phyloP scores from a whole-genome alignment of 2,888 invertebrate species.

The Rutpela maculata region DNA sequence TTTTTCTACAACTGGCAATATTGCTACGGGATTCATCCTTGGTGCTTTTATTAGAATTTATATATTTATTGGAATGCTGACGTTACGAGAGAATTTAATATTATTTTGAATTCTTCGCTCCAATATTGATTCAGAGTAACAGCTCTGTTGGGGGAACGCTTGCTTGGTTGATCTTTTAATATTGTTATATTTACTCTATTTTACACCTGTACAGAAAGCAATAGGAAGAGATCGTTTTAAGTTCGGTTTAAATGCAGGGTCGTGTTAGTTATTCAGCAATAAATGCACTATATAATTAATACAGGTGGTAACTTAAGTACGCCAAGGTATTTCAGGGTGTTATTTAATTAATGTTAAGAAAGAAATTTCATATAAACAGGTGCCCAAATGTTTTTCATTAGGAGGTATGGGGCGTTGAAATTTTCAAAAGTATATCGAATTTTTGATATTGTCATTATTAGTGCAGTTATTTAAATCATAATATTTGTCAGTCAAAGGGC shows the following conservation, averaged over 20 bases:
- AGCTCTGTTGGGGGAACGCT: background rate
- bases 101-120: background rate
- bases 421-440: too few relatives aligned
- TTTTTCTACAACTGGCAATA: background rate
- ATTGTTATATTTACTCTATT: background rate
- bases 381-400: too few relatives aligned
- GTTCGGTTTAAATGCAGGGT: background rate
- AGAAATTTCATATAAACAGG: too few relatives aligned
- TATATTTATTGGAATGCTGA: constrained; percentile 18
- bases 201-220: background rate
- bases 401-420: too few relatives aligned
- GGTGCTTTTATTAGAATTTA: constrained; percentile 27
- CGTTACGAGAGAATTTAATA: constrained; percentile 11
- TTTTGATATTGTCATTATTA: too few relatives aligned
- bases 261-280: background rate
- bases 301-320: too few relatives aligned
- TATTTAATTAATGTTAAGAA: too few relatives aligned
- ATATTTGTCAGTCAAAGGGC: too few relatives aligned
- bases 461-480: too few relatives aligned
- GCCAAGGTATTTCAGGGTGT: too few relatives aligned
- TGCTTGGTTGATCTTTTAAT: background rate
- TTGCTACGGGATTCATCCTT: constrained; percentile 12
- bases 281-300: too few relatives aligned
- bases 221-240: too few relatives aligned
- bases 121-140: background rate